Conservation (phyloP, 1,140 invertebrate species). For the Zaprionus vittiger region DNA sequence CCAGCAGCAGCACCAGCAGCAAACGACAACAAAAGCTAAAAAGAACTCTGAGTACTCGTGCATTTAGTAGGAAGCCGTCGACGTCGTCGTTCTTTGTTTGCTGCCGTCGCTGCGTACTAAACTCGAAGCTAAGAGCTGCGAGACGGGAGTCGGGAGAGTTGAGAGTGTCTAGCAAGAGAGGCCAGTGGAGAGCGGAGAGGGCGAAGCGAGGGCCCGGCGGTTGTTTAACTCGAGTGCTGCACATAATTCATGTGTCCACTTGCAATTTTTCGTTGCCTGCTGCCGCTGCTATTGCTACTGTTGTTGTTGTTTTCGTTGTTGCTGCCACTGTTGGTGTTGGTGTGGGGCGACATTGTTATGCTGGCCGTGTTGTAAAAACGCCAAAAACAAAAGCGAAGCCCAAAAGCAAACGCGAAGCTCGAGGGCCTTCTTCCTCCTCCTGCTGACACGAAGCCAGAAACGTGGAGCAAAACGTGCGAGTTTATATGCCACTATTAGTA, state of each 20-base stretch:
- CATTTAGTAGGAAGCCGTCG: constrained; percentile 69
- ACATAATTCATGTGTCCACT: constrained; percentile 82
- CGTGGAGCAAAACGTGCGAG: constrained; percentile 67
- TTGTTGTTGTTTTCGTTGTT: constrained; percentile 6
- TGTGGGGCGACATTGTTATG: constrained; percentile 75
- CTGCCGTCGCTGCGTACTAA: constrained; percentile 28
- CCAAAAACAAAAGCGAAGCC: constrained; percentile 72
- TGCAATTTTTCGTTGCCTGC: constrained; percentile 73
- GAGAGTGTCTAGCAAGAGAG: not conserved
- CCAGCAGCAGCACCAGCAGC: constrained; percentile 3
- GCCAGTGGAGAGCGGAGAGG: constrained; percentile 30
- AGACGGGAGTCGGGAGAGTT: constrained; percentile 16
- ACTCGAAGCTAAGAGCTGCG: constrained; percentile 20
- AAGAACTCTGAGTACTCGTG: constrained; percentile 69
- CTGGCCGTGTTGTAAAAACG: constrained; percentile 79
- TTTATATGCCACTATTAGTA: constrained; percentile 75
- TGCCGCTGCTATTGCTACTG: constrained; percentile 21
- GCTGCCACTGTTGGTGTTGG: constrained; percentile 12
- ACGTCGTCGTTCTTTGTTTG: constrained; percentile 64
- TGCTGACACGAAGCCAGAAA: constrained; percentile 40
- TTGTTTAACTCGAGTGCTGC: constrained; percentile 82
- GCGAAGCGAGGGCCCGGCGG: constrained; percentile 58
- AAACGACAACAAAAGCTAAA: constrained; percentile 38
- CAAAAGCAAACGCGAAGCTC: constrained; percentile 49
- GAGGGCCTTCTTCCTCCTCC: not conserved